Conservation (phyloP, 1,140 invertebrate species). For the Neuroterus valhalla region DNA sequence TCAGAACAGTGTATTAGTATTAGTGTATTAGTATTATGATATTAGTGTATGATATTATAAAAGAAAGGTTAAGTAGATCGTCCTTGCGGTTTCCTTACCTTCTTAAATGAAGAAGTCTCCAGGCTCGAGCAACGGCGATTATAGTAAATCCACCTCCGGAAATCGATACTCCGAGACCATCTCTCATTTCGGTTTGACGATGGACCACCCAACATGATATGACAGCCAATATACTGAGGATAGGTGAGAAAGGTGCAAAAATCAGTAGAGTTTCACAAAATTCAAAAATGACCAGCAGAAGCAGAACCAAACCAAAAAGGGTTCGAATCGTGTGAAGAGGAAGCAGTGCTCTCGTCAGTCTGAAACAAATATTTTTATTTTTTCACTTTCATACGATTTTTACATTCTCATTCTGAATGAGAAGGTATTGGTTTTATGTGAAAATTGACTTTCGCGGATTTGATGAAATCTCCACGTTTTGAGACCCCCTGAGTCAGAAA, state of each 20-base stretch:
- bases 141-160: constrained; percentile 53
- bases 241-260: constrained; percentile 45
- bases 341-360: constrained; percentile 45
- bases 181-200: constrained; percentile 54
- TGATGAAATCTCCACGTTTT: no score
- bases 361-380: constrained; percentile 33
- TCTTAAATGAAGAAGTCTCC: constrained; percentile 54
- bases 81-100: constrained; percentile 40
- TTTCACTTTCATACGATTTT: no score
- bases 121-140: constrained; percentile 52
- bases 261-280: constrained; percentile 55
- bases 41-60: not conserved
- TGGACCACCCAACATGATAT: constrained; percentile 58
- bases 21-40: no score
- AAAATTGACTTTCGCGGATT: no score
- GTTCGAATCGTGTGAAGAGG: constrained; percentile 54
- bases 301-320: constrained; percentile 49
- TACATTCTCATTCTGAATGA: no score
- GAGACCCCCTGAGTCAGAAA: no score
- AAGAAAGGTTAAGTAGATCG: constrained; percentile 1
- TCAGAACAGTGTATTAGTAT: no score
- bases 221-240: constrained; percentile 46
- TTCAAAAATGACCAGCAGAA: constrained; percentile 51
- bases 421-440: no score
- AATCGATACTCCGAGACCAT: constrained; percentile 49